Percentiles rank a stretch among this genome's conserved stretches.
phyloP scores from a whole-genome alignment of 2,797 vertebrate genomes.

The Cynodonichthys magdalenae region DNA sequence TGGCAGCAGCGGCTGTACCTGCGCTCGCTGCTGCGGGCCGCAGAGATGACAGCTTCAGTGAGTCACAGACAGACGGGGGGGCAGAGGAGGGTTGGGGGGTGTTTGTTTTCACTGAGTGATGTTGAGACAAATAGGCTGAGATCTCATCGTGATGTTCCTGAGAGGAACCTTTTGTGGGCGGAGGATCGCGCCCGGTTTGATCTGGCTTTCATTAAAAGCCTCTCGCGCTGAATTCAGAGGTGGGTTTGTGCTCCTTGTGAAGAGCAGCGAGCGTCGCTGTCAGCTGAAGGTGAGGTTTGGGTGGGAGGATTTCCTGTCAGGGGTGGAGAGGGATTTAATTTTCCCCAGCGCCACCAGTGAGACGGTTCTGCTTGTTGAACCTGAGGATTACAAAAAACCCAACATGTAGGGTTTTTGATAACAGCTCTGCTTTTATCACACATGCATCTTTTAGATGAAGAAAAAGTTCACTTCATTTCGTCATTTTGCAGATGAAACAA shows the following conservation, averaged over 20 bases:
- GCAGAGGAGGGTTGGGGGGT: constrained; percentile 9
- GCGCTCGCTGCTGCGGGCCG: constrained; percentile 28
- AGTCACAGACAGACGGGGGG: constrained; percentile 56
- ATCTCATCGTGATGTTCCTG: constrained; percentile 67
- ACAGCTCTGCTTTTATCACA: background rate
- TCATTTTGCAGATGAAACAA: no score
- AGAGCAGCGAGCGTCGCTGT: constrained; percentile 20
- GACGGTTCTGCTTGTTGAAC: constrained; percentile 43
- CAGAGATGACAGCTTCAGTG: constrained; percentile 55
- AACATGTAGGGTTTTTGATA: constrained; percentile 29
- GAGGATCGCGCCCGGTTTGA: constrained; percentile 35
- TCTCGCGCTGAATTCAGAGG: constrained; percentile 39
- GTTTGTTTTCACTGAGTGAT: constrained; percentile 73
- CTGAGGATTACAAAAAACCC: constrained; percentile 34
- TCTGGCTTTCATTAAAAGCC: constrained; percentile 62
- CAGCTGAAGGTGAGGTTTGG: constrained; percentile 29
- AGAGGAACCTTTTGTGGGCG: constrained; percentile 49
- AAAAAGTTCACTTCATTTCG: background rate
- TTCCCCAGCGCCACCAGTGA: constrained; percentile 38
- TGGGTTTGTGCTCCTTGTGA: constrained; percentile 30
- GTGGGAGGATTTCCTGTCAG: constrained; percentile 24
- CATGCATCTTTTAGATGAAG: background rate
- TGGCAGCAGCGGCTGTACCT: constrained; percentile 21
- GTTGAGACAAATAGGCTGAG: constrained; percentile 69
- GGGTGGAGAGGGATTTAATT: constrained; percentile 44